Evolutionary conservation across 2,113 vertebrate genomes (phyloP), one percentile per base, ranked within the genome.

Genomic region (Acrocephalus kingi): DNA sequence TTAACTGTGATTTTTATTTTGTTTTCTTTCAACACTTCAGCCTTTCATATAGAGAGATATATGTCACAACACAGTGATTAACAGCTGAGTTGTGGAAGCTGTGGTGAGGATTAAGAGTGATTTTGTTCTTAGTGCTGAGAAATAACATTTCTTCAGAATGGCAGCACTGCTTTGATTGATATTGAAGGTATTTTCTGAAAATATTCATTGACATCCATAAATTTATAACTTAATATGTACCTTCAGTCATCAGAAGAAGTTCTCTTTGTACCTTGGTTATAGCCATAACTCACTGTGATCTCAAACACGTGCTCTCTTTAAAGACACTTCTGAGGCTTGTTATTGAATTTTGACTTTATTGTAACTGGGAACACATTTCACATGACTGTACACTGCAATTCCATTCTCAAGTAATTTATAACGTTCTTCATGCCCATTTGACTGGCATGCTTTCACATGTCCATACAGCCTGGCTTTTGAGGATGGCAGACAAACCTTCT

Each of bases 21-120:
- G 62, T 39, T 46, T 27, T 9, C 37, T 54, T 83, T 92, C 56
- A 39, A 58, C 78, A 56, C 31, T 73, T 61, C 58, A 86, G 51
- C 25, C 15, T 71, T 84, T 84, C 78, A 13, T 59, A 59, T 15
- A 51, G 48, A 54, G 46, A 92, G 84, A 58, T 51, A 13, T 41
- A 19, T 71, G 81, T 96, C 86, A 67, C 64, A 95, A 71, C 64
- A 71, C 28, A 59, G 54, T 71, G 75, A 93, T 92, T 93, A 95
- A 90, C 46, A 86, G 61, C 61, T 59, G 73, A 90, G 39, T 51
- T 86, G 45, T 71, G 87, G 68, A 63, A 84, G n/a, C 37, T 84
- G 9, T 33, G 15, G 45, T 4, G 45, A 68, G 67, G 72, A 83
- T 77, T 87, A 74, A 54, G 59, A 39, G 28, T 48, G 54, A 31